Evolutionary conservation across 1,140 invertebrate genomes (phyloP).

Genomic region (Hylaeus anthracinus): DNA sequence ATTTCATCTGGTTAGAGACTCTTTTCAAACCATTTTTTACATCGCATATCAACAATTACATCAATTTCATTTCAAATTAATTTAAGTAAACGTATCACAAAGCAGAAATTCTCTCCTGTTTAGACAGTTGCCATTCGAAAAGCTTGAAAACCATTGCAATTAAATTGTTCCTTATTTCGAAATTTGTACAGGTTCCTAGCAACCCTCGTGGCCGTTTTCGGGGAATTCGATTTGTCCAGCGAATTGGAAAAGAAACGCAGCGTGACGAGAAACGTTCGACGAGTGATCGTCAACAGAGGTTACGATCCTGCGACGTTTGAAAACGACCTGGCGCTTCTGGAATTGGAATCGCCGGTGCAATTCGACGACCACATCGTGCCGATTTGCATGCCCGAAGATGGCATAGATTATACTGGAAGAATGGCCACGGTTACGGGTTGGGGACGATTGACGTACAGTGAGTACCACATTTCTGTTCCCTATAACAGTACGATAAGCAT

Average conservation of each 20-base stretch:
- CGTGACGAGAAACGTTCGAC: conserved; percentile 90
- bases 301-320: conserved; percentile 95
- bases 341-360: conserved; percentile 91
- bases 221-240: conserved; percentile 93
- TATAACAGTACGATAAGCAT: neutral
- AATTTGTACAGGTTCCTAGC: conserved; percentile 88
- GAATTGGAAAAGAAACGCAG: conserved; percentile 89
- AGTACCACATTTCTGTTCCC: conserved; percentile 53
- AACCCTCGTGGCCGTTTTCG: conserved; percentile 93
- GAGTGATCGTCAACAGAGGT: conserved; percentile 93
- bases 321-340: conserved; percentile 93
- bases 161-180: neutral
- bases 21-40: too few relatives aligned
- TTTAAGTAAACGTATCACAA: too few relatives aligned
- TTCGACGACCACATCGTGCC: conserved; percentile 95
- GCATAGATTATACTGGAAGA: conserved; percentile 90
- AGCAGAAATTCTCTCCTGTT: too few relatives aligned
- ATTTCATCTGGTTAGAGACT: too few relatives aligned
- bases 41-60: too few relatives aligned
- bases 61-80: too few relatives aligned
- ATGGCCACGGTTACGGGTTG: conserved; percentile 92
- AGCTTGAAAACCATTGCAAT: neutral
- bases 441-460: conserved; percentile 85
- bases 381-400: conserved; percentile 93
- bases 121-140: too few relatives aligned